Conservation (phyloP, 2,797 vertebrate species). For the Pseudotriccus pelzelni region DNA sequence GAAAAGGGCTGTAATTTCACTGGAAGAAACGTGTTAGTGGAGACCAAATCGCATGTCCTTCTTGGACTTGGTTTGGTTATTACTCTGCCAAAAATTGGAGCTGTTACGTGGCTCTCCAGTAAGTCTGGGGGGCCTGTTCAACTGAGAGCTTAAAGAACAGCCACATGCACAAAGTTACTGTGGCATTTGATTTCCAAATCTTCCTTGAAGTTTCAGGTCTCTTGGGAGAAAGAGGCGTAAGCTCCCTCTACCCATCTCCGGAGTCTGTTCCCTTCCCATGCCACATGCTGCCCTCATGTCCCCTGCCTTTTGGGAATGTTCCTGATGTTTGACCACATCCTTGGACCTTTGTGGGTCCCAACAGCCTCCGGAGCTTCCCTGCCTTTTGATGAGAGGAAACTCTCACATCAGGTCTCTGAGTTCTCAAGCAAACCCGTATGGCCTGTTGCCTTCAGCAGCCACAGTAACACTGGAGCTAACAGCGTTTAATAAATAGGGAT, state of each 20-base stretch:
- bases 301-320: neutral
- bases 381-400: neutral
- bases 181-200: neutral
- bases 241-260: neutral
- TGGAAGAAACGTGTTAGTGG: neutral
- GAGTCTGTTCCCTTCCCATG: neutral
- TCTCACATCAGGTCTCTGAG: neutral
- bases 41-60: fast-evolving
- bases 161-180: neutral
- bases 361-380: neutral
- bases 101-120: neutral
- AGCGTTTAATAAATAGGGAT: slow-evolving; percentile 28
- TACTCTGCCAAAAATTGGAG: neutral
- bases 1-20: neutral
- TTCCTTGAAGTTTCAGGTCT: neutral
- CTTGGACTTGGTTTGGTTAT: neutral
- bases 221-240: neutral
- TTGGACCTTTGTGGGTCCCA: neutral
- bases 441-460: neutral
- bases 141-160: neutral
- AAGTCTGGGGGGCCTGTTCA: neutral
- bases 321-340: neutral
- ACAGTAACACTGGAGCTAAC: neutral
- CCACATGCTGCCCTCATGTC: fast-evolving
- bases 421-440: neutral